Evolutionary conservation across 2,113 vertebrate genomes (phyloP).

Genomic region (Theropithecus gelada): DNA sequence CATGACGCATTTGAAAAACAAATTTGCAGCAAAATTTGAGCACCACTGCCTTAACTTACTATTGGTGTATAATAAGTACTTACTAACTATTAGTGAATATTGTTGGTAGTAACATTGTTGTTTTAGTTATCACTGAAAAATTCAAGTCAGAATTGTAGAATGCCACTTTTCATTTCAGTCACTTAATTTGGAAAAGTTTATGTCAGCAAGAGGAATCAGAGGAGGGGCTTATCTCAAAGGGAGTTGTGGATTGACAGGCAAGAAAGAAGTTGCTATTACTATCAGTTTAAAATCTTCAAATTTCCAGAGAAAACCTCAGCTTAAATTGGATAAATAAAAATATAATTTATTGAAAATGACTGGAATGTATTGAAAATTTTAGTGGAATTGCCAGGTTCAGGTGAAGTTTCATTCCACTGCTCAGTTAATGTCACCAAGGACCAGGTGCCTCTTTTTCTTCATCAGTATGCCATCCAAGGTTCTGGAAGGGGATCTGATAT

Average conservation of each 20-base stretch:
- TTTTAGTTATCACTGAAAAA: slow-evolving; percentile 13
- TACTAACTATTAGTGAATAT: neutral
- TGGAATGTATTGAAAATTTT: neutral
- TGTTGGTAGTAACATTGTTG: neutral
- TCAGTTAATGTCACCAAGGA: neutral
- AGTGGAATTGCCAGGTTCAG: neutral
- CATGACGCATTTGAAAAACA: neutral
- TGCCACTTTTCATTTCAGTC: neutral
- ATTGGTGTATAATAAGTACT: neutral
- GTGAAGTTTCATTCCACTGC: neutral
- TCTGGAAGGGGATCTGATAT: neutral
- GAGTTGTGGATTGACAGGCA: neutral
- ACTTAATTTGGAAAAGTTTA: slow-evolving; percentile 1
- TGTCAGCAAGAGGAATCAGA: neutral
- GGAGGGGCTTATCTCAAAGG: neutral
- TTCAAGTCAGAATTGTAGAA: neutral
- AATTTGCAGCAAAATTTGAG: neutral
- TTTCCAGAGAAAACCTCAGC: neutral
- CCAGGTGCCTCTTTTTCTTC: neutral
- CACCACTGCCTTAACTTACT: neutral
- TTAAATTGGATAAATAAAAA: neutral
- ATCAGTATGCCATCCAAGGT: neutral
- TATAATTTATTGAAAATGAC: neutral
- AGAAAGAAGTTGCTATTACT: neutral
- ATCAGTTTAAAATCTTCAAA: neutral